These are phyloP conservation scores for Triplophysa tibetana DNA, from an alignment of 2,113 vertebrate species.

Conservation along the genomic window DNA sequence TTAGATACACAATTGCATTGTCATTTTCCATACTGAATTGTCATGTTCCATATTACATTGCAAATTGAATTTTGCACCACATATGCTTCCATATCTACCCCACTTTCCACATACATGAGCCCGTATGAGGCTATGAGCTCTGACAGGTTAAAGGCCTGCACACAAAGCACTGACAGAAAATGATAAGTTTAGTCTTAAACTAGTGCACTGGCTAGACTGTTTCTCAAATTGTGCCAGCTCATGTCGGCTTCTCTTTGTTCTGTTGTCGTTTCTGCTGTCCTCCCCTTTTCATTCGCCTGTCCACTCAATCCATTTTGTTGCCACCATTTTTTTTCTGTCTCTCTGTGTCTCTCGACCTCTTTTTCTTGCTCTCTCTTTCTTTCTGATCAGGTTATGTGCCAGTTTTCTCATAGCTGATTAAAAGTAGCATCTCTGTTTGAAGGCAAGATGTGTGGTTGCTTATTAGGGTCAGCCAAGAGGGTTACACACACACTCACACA, in stretches of 20 bases:
- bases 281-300: not conserved
- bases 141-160: slow-evolving; percentile 35
- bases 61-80: too few relatives aligned
- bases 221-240: not conserved
- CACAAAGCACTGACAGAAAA: slow-evolving; percentile 38
- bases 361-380: not conserved
- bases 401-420: slow-evolving; percentile 27
- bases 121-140: slow-evolving; percentile 20
- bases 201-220: slow-evolving; percentile 1
- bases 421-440: slow-evolving; percentile 38
- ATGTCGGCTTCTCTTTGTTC: slow-evolving; percentile 17
- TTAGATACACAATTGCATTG: too few relatives aligned
- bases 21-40: too few relatives aligned
- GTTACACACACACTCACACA: not conserved
- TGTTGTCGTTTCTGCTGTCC: slow-evolving; percentile 19
- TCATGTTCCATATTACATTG: too few relatives aligned
- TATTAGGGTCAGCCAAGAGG: slow-evolving; percentile 38
- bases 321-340: not conserved
- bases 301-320: not conserved
- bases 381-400: slow-evolving; percentile 16
- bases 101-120: slow-evolving; percentile 11
- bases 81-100: too few relatives aligned
- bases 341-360: not conserved
- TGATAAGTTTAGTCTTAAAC: slow-evolving; percentile 18
- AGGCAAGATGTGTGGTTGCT: slow-evolving; percentile 27